phyloP scores from a whole-genome alignment of 2,888 invertebrate species.

The Rotaria magnacalcarata region DNA sequence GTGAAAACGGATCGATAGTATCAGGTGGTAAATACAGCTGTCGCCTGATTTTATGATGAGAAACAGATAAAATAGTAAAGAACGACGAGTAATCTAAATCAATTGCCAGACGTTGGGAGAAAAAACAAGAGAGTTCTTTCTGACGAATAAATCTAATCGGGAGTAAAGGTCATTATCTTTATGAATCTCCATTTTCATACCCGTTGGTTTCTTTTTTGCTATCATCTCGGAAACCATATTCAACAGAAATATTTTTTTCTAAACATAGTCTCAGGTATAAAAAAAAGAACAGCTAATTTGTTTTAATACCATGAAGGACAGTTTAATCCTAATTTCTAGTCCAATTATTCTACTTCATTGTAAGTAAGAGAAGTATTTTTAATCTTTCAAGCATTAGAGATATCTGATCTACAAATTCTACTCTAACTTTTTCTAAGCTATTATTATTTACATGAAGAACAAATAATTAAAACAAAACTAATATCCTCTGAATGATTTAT shows the following conservation, averaged over 20 bases:
- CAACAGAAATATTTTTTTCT: no score
- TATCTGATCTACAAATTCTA: background rate
- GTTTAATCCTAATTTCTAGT: background rate
- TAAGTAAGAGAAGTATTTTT: background rate
- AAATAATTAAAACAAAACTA: background rate
- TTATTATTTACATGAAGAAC: background rate
- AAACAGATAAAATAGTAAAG: background rate
- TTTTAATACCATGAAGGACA: no score
- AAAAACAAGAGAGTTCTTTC: background rate
- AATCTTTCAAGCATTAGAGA: background rate
- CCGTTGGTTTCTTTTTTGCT: no score
- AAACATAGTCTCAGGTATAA: no score
- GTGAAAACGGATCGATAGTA: background rate
- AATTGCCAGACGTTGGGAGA: background rate
- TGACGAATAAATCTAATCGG: background rate
- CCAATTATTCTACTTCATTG: background rate
- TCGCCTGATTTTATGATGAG: background rate
- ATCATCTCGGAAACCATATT: no score
- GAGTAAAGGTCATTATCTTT: background rate
- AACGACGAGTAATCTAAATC: background rate
- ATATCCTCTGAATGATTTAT: background rate
- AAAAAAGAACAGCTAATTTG: no score
- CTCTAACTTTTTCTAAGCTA: background rate
- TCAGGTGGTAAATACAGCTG: background rate
- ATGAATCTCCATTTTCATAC: no score